A percentile compares a stretch with the other conserved stretches of the same genome.
These are phyloP conservation scores for Zapornia atra DNA, from an alignment of 2,113 vertebrate species.

Conservation along the genomic window DNA sequence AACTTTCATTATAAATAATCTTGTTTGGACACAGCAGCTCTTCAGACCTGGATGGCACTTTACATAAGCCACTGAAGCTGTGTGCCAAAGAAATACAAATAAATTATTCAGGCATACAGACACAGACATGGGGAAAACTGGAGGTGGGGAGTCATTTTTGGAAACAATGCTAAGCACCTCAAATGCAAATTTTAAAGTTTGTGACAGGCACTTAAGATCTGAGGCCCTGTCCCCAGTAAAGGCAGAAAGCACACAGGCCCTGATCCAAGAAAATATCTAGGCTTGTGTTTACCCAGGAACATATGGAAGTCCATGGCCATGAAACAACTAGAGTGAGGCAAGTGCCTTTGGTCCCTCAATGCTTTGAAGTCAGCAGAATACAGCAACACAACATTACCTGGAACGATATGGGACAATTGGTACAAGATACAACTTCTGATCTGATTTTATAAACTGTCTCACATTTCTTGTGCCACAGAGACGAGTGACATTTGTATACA, in stretches of 20 bases:
- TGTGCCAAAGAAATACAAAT: background rate
- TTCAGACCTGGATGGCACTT: background rate
- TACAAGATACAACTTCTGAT: background rate
- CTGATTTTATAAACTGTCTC: background rate
- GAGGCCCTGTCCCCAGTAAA: background rate
- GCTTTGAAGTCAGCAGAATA: background rate
- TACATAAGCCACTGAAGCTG: background rate
- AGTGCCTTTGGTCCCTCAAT: background rate
- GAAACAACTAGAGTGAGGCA: background rate
- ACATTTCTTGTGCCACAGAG: background rate
- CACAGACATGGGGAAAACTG: background rate
- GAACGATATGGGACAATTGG: background rate
- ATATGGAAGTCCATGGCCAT: background rate
- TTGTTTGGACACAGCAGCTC: background rate
- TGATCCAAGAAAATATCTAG: background rate
- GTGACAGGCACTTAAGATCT: background rate
- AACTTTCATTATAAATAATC: background rate
- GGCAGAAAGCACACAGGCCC: background rate
- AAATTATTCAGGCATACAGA: background rate
- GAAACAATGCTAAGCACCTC: background rate
- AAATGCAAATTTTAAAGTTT: background rate
- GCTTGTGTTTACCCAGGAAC: background rate
- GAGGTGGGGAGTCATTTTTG: background rate
- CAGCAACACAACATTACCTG: background rate
- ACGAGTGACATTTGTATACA: background rate